phyloP scores from a whole-genome alignment of 1,140 invertebrate genomes.

The Hetaerina americana region DNA sequence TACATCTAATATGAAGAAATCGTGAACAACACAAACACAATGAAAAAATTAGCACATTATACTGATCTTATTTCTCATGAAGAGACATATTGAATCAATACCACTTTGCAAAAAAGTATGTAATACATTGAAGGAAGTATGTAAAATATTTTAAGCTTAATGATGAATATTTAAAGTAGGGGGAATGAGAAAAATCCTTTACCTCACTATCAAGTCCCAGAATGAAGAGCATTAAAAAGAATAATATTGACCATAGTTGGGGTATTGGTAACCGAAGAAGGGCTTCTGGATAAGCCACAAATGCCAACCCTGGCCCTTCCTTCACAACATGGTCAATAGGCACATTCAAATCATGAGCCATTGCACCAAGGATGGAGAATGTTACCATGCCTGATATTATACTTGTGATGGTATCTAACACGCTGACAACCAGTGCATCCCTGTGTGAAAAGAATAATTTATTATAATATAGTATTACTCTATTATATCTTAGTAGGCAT shows the following conservation, averaged over 20 bases:
- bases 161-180: no score
- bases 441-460: conserved; percentile 18
- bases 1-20: no score
- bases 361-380: conserved; percentile 69
- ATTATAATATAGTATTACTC: no score
- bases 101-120: no score
- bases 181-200: conserved; percentile 7
- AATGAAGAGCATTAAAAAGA: conserved; percentile 76
- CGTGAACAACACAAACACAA: no score
- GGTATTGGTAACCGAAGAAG: conserved; percentile 60
- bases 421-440: conserved; percentile 51
- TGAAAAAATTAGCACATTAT: no score
- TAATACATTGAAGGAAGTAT: no score
- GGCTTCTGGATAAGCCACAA: conserved; percentile 69
- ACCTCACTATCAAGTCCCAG: conserved; percentile 55
- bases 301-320: conserved; percentile 62
- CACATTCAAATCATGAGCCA: conserved; percentile 35
- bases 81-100: no score
- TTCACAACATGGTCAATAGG: conserved; percentile 36
- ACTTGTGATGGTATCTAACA: conserved; percentile 57
- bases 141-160: no score
- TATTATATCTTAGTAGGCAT: no score
- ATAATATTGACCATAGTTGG: conserved; percentile 64
- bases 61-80: no score
- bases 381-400: conserved; percentile 63